Base-by-base conservation (phyloP, 2,113 vertebrate genomes). In the Puntigrus tetrazona region DNA sequence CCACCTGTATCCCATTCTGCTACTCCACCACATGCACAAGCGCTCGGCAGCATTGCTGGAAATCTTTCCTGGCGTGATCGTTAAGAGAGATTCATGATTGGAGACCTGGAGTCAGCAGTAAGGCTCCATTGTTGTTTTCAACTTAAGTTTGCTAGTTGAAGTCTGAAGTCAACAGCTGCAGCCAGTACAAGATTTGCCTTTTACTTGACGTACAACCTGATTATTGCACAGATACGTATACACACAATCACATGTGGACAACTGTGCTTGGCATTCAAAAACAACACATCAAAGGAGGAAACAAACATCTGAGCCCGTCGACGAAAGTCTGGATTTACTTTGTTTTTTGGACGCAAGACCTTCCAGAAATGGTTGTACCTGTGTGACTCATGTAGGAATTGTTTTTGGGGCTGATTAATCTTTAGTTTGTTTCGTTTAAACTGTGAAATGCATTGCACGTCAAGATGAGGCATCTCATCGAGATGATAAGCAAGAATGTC, bases 1-100 rank as follows among this genome's bases (percentile, higher is more conserved):
- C 87, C 84, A 91, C 88, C 88, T 89, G 91, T 83, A 73, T 86
- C 69, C 59, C 50, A 82, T 87, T 73, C 41, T 73, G 29, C 69
- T 74, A 4, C 22, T 63, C 69, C 70, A 83, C 86, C 43, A 84
- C 61, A 78, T 74, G 81, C 74, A 76, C 79, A 87, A 85, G 90
- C 31, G 52, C 57, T 57, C 52, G 6, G 11, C 67, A 80, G 34
- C 31, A 57, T 45, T 36, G 10, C 81, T 86, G 73, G 70, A 73
- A 83, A 83, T 52, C 25, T 52, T 50, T 83, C n/a, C 31, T 18
- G 27, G 52, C 34, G 5, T 69, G 34, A 43, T 67, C 27, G 16
- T 78, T 63, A 78, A 61, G 34, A 20, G 55, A n/a, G 34, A 78
- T 59, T 78, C 52, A 59, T 36, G 34, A 59, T 41, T 78, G 47